Base-by-base conservation (phyloP, 2,888 invertebrate genomes). In the Tenodera sinensis region DNA sequence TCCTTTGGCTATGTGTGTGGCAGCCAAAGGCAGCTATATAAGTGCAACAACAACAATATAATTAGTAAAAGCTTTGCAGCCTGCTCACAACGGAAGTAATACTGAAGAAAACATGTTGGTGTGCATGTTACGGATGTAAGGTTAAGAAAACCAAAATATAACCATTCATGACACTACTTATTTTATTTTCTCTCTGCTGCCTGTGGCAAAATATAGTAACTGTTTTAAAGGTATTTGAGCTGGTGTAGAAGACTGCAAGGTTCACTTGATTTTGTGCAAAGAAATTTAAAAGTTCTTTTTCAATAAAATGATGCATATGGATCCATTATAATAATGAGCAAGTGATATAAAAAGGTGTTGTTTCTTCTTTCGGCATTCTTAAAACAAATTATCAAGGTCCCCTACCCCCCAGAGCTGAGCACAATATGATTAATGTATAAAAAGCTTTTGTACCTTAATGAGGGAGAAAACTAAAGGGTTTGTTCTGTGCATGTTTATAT, bases 401-500 rank as follows among this genome's bases (percentile, higher is more conserved):
- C 25, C 54, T 15, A 14, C 54, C 20, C 54, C 54, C 54, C 54
- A 15, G 14, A 71, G 54, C 54, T 71, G 54, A 71, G 54, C 54
- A 71, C 54, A 71, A 89, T 84, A 84, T 84, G 84, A 84, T 42
- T 89, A 42, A 89, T 89, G 89, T 89, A 83, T 83, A 88, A 86
- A 84, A 89, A 88, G 90, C 90, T 88, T 90, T 90, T 89, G 84
- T 90, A 90, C 84, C 54, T 88, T 89, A 85, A 83, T 28, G 83
- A 83, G 83, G 71, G 71, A 88, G 83, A 83, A 82, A 85, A 88
- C 15, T 47, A 25, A 81, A 27, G 30, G 81, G 87, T 90, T 88
- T 84, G 42, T 54, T 88, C 20, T 83, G 85, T 88, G 85, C 71
- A 88, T 84, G 87, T 90, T 81, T 84, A 87, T 89, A 83, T 89